phyloP scores from a whole-genome alignment of 2,113 vertebrate genomes.

The Dromaius novaehollandiae region DNA sequence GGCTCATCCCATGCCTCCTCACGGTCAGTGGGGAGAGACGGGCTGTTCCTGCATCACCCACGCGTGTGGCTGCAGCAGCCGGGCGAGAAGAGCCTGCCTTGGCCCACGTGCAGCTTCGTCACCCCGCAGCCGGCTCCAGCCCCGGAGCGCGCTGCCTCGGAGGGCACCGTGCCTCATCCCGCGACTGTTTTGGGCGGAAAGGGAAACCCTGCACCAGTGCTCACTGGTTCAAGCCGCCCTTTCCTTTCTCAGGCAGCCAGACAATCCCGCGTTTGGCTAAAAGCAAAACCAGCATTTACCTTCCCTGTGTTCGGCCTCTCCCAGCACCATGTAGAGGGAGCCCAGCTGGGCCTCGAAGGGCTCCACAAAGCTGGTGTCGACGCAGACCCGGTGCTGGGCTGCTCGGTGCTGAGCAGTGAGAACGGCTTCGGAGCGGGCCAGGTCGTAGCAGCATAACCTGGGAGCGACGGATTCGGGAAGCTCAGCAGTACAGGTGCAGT shows the following conservation, averaged over 20 bases:
- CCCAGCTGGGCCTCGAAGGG: conserved; percentile 87
- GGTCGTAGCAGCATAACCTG: conserved; percentile 83
- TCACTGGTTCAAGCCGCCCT: neutral
- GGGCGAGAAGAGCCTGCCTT: fast-evolving
- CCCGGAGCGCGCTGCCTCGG: too few species aligned
- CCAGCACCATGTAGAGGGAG: conserved; percentile 87
- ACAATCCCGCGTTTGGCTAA: too few species aligned
- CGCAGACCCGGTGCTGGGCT: conserved; percentile 73
- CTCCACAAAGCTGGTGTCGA: conserved; percentile 88
- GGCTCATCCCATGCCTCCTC: neutral
- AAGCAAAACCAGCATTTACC: conserved; percentile 72
- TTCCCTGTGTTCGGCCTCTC: conserved; percentile 81
- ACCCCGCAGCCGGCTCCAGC: neutral
- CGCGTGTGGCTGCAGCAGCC: fast-evolving
- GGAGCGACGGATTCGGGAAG: neutral
- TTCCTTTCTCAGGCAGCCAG: too few species aligned
- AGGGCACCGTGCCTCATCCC: neutral
- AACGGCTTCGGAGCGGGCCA: conserved; percentile 78
- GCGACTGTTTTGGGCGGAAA: neutral
- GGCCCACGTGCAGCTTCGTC: neutral
- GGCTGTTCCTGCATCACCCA: neutral
- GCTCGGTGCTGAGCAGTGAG: conserved; percentile 79
- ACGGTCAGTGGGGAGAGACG: fast-evolving
- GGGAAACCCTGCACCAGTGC: neutral
- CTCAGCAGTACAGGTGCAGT: neutral